Base-by-base conservation (phyloP, 2,797 vertebrate genomes). In the Amblyopsis hoosieri region DNA sequence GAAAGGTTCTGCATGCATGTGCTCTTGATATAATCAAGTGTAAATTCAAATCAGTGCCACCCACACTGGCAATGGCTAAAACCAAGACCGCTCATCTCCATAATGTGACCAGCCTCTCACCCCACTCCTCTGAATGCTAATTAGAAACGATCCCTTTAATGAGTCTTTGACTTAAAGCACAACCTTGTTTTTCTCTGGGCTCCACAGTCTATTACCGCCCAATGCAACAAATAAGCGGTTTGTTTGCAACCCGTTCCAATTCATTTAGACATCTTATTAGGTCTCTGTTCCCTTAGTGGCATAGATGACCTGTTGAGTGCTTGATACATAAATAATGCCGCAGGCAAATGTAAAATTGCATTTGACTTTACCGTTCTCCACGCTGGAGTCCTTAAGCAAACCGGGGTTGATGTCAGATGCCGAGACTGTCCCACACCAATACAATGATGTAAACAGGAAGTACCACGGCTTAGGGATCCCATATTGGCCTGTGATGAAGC, bases 401-500 rank as follows among this genome's bases (percentile, higher is more conserved):
- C 55, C 54, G 0, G 88, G 86, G 57, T 81, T 84, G 29, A 67
- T 78, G 14, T 85, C 74, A 0, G 63, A 19, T 29, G 74, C 81
- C 1, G 82, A 58, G 49, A 90, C 54, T 6, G 92, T 94, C 0
- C 95, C 95, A 63, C 94, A 93, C 97, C 97, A 99, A 62, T 97
- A 97, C 0, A 95, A 95, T 13, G 91, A 88, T 1, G 95, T 96
- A 64, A 96, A 95, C 29, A 93, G 96, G 64, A 99, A 99, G 81
- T 97, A 97, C 95, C 96, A 99, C 0, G 95, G 94, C 79, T 91
- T 95, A 2, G 97, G 94, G 76, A 99, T 96, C 46, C 98, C 97
- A 60, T 95, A 99, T 65, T 99, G 96, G 47, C 98, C 98, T 99
- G 80, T 73, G 87, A 87, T 78, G 52, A 78, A 77, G 68, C 3